Conservation (phyloP, 1,140 invertebrate genomes). For the Drosophila lowei region DNA sequence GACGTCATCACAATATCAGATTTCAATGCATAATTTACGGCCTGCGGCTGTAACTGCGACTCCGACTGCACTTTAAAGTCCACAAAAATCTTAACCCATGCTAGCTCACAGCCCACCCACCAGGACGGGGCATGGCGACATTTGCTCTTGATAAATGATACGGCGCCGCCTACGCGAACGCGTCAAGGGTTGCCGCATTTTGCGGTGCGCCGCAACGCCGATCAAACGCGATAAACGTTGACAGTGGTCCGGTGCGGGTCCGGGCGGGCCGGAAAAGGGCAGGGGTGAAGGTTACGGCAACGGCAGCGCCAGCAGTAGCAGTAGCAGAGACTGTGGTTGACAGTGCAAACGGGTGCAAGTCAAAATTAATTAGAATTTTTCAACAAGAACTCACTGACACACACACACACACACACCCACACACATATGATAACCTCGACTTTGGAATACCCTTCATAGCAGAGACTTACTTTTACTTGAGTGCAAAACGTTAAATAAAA, state of each 20-base stretch:
- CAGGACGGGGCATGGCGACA: conserved; percentile 18
- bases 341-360: conserved; percentile 78
- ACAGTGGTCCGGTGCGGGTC: conserved; percentile 17
- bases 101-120: conserved; percentile 5
- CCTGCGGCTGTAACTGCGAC: conserved; percentile 35
- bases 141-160: conserved; percentile 73
- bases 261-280: neutral
- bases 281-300: conserved; percentile 12
- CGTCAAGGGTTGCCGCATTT: conserved; percentile 73
- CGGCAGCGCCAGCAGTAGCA: conserved; percentile 5
- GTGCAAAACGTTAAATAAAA: no score
- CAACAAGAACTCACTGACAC: conserved; percentile 34
- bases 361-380: conserved; percentile 82
- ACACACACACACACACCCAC: conserved; percentile 11
- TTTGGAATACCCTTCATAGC: neutral
- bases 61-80: conserved; percentile 60
- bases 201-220: conserved; percentile 73
- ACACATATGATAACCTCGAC: neutral
- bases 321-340: conserved; percentile 63
- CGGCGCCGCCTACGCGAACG: conserved; percentile 66
- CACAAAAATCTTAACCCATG: conserved; percentile 24
- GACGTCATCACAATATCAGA: conserved; percentile 51
- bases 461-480: neutral
- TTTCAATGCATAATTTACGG: conserved; percentile 68
- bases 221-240: conserved; percentile 77